phyloP scores from a whole-genome alignment of 2,797 vertebrate genomes.

The Phrynocephalus vlangalii region DNA sequence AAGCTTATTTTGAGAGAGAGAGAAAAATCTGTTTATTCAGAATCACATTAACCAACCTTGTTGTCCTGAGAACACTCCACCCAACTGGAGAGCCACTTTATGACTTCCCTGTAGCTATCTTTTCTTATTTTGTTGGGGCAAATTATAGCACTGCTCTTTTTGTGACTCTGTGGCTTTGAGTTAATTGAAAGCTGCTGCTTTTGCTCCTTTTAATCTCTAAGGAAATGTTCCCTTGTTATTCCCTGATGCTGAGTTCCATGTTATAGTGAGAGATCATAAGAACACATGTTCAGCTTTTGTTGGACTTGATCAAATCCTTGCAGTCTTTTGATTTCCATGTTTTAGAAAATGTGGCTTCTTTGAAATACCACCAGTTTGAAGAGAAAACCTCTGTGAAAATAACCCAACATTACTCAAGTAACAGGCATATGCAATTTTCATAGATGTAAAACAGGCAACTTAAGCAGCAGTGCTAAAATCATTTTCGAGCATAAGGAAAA shows the following conservation, averaged over 20 bases:
- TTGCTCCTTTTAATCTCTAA: slow-evolving; percentile 42
- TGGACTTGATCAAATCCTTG: neutral
- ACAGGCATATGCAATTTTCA: neutral
- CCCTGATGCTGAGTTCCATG: slow-evolving; percentile 14
- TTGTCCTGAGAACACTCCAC: neutral
- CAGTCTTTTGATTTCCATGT: neutral
- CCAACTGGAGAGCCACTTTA: neutral
- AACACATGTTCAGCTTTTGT: slow-evolving; percentile 12
- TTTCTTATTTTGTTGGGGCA: slow-evolving; percentile 18
- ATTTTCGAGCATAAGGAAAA: neutral
- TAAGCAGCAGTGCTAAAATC: neutral
- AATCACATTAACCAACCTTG: neutral
- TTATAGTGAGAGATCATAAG: slow-evolving; percentile 22
- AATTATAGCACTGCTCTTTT: slow-evolving; percentile 24
- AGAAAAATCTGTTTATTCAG: neutral
- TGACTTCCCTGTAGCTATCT: slow-evolving; percentile 22
- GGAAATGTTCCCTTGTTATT: slow-evolving; percentile 44
- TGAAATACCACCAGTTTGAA: neutral
- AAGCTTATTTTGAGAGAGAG: neutral
- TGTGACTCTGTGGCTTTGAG: slow-evolving; percentile 27
- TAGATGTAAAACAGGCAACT: neutral
- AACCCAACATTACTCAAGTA: neutral
- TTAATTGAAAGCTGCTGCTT: slow-evolving; percentile 50
- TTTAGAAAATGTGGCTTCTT: neutral
- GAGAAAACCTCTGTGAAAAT: neutral